Evolutionary conservation across 2,888 invertebrate species (phyloP).

Genomic region (Ornithoptera priamus): DNA sequence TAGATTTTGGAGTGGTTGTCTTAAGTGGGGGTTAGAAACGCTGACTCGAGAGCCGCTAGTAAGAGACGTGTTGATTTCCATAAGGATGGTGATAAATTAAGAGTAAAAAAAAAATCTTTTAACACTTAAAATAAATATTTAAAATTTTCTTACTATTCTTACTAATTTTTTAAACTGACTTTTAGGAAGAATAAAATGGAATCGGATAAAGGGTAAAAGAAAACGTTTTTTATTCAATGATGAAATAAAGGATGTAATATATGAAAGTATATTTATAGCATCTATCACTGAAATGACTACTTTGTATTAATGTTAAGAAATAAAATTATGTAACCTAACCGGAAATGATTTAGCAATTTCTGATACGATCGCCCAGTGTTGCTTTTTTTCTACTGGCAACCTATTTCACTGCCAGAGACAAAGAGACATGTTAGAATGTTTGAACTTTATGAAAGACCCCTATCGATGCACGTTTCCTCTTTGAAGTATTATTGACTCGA

Average conservation of each 20-base stretch:
- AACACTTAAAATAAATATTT: not conserved
- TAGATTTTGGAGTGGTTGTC: conserved; percentile 29
- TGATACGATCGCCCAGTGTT: not conserved
- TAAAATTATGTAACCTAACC: no score
- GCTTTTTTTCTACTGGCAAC: not conserved
- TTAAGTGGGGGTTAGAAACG: conserved; percentile 29
- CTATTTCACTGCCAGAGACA: conserved; percentile 4
- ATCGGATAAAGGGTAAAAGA: no score
- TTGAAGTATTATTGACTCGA: conserved; percentile 22
- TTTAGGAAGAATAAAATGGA: no score
- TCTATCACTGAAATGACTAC: no score
- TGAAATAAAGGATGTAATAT: no score
- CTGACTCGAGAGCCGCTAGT: conserved; percentile 22
- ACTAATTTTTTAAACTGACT: no score
- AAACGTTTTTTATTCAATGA: no score
- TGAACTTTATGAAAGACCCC: conserved; percentile 4
- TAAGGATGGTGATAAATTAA: conserved; percentile 24
- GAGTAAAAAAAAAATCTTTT: conserved; percentile 3
- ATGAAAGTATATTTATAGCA: no score
- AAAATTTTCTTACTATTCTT: not conserved
- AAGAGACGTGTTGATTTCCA: conserved; percentile 30
- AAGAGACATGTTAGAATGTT: conserved; percentile 5
- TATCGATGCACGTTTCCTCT: conserved; percentile 23
- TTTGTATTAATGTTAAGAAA: no score
- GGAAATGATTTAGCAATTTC: no score